phyloP scores from a whole-genome alignment of 2,113 vertebrate species.

The Triplophysa siluroides region DNA sequence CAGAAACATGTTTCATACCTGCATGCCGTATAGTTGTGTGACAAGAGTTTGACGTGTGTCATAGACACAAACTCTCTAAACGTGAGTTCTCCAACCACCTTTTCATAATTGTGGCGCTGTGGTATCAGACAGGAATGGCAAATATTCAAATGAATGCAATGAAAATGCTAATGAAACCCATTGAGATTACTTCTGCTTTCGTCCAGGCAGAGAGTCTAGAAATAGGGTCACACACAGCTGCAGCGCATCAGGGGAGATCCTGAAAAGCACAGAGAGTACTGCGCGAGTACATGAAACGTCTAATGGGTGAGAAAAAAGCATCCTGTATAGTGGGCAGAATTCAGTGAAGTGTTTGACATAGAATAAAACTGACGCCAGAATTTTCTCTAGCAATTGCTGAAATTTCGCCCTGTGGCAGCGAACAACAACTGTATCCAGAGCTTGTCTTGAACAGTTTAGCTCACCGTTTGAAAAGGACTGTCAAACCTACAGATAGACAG shows the following conservation, averaged over 20 bases:
- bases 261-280: constrained; percentile 42
- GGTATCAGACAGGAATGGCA: constrained; percentile 4
- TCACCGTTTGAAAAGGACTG: background rate
- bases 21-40: background rate
- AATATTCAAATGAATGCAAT: constrained; percentile 20
- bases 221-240: constrained; percentile 44
- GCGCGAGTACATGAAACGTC: constrained; percentile 31
- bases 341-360: constrained; percentile 31
- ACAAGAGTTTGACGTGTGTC: background rate
- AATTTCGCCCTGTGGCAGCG: constrained; percentile 33
- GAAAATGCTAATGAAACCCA: constrained; percentile 34
- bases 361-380: constrained; percentile 29
- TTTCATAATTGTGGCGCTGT: background rate
- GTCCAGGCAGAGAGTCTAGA: constrained; percentile 23
- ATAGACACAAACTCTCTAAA: background rate
- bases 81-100: background rate
- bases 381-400: constrained; percentile 42
- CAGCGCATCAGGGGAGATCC: constrained; percentile 33
- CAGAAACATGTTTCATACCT: background rate
- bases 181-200: constrained; percentile 31
- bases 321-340: constrained; percentile 36
- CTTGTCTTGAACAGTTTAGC: constrained; percentile 31
- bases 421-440: constrained; percentile 30
- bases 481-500: background rate
- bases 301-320: constrained; percentile 27